A percentile compares a stretch with the other conserved stretches of the same genome.
These are phyloP conservation scores for Holothuria glaberrima DNA, from an alignment of 35 echinoderm and acorn worm genomes.

Conservation along the genomic window DNA sequence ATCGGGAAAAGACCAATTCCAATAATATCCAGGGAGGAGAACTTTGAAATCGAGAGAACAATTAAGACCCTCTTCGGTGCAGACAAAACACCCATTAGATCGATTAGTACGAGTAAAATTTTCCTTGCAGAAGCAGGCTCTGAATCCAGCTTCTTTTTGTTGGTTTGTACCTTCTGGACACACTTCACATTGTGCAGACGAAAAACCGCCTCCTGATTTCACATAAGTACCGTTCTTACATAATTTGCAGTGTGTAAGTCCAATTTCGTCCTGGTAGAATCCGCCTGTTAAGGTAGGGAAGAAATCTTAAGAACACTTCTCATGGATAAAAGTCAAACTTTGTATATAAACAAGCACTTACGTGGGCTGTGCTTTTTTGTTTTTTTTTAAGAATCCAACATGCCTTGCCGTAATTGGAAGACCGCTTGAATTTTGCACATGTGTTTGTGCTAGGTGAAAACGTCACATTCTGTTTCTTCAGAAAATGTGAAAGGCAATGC, in stretches of 20 bases:
- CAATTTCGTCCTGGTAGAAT: slow-evolving; percentile 61
- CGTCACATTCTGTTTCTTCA: no score
- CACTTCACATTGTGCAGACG: slow-evolving; percentile 16
- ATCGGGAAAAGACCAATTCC: slow-evolving; percentile 6
- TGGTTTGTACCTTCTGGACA: slow-evolving; percentile 61
- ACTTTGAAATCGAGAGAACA: slow-evolving; percentile 24
- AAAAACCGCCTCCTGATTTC: slow-evolving; percentile 1
- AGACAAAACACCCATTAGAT: slow-evolving; percentile 17
- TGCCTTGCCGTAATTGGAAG: no score
- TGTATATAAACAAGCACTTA: no score
- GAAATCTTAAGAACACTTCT: no score
- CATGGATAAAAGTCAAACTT: not conserved
- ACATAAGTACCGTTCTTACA: slow-evolving; percentile 65
- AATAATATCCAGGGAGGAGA: not conserved
- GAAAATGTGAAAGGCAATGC: no score
- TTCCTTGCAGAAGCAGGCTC: slow-evolving; percentile 59
- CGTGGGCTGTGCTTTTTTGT: no score
- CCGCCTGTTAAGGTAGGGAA: no score
- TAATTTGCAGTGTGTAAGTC: slow-evolving; percentile 5
- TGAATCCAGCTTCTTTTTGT: slow-evolving; percentile 19
- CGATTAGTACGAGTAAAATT: slow-evolving; percentile 51
- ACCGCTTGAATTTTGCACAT: no score
- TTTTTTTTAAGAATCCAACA: no score
- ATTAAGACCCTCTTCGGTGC: slow-evolving; percentile 34
- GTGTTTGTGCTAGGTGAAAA: no score